Evolutionary conservation across 1,140 invertebrate genomes (phyloP).

Genomic region (Nasonia giraulti): DNA sequence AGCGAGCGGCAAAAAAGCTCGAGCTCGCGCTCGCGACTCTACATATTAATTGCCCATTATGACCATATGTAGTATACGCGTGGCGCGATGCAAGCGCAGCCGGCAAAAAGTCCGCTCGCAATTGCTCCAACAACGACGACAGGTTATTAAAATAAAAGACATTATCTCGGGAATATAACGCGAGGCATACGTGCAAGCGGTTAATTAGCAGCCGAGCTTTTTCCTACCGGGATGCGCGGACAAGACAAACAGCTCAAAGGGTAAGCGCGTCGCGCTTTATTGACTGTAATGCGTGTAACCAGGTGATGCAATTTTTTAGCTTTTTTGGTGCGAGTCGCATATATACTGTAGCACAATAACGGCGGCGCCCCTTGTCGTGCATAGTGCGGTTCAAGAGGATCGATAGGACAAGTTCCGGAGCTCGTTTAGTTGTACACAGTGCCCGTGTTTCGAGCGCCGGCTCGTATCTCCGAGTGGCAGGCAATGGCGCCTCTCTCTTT

Average conservation of each 20-base stretch:
- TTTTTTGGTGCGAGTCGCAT: no score
- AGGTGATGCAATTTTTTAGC: no score
- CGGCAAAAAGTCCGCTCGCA: no score
- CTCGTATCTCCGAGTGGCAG: conserved; percentile 37
- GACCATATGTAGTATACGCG: background rate
- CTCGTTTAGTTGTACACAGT: conserved; percentile 13
- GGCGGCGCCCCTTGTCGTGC: conserved; percentile 52
- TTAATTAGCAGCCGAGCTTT: no score
- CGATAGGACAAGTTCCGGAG: conserved; percentile 52
- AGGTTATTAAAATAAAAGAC: background rate
- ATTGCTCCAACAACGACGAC: background rate
- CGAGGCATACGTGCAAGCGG: no score
- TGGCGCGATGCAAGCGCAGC: background rate
- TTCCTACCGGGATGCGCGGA: no score
- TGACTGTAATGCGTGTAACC: no score
- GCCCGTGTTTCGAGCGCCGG: background rate
- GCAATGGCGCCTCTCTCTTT: background rate
- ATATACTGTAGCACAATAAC: background rate
- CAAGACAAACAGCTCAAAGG: no score
- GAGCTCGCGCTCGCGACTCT: conserved; percentile 23
- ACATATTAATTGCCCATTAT: conserved; percentile 51
- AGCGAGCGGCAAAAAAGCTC: conserved; percentile 7
- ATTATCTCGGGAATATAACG: background rate
- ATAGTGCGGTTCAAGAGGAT: conserved; percentile 39
- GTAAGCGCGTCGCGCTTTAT: no score